Evolutionary conservation across 64 coral and sea anemone species (phyloP).

Genomic region (Actinia tenebrosa): DNA sequence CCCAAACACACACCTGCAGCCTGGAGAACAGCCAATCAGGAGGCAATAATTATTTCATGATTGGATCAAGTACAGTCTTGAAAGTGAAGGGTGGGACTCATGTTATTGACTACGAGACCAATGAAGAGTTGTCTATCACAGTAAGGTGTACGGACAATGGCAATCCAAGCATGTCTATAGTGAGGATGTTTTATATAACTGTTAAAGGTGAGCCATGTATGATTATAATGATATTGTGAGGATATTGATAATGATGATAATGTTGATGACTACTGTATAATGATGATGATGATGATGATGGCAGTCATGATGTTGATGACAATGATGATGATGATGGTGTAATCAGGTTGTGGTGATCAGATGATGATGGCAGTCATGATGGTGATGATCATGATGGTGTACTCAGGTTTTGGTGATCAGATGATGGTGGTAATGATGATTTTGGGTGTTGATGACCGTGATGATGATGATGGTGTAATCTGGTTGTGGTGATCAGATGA

Average conservation of each 20-base stretch:
- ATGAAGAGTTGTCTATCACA: constrained; percentile 32
- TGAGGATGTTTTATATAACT: constrained; percentile 33
- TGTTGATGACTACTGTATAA: neutral
- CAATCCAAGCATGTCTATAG: constrained; percentile 39
- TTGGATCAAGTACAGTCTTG: constrained; percentile 33
- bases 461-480: neutral
- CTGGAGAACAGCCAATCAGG: constrained; percentile 38
- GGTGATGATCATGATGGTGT: neutral
- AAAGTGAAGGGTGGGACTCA: constrained; percentile 48
- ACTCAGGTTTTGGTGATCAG: neutral
- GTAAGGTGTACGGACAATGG: constrained; percentile 75
- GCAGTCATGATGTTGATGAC: neutral
- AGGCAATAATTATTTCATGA: constrained; percentile 57
- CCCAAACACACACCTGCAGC: constrained; percentile 68
- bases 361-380: constrained; percentile 10
- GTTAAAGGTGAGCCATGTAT: constrained; percentile 36
- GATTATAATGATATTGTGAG: neutral
- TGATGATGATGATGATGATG: neutral
- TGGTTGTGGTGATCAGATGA: neutral
- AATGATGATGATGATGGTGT: neutral
- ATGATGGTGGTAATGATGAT: neutral
- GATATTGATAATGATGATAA: neutral
- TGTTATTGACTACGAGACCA: constrained; percentile 66
- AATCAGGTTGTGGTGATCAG: neutral
- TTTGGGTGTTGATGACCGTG: neutral